Conservation (phyloP, 1,140 invertebrate genomes). For the Sitophilus oryzae region DNA sequence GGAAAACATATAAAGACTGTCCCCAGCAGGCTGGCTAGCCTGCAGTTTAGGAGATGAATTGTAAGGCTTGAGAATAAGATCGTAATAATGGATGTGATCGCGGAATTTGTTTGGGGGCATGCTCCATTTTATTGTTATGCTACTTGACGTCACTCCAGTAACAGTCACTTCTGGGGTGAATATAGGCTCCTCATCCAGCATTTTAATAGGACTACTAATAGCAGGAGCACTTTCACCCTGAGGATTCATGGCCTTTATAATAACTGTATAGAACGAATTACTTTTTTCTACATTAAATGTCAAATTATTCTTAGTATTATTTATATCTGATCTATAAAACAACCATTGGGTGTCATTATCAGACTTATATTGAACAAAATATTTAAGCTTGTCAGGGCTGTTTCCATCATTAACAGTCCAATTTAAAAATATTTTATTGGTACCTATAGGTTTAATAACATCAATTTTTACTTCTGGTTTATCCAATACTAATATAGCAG, state of each 20-base stretch:
- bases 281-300: slow-evolving; percentile 48
- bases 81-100: slow-evolving; percentile 70
- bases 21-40: slow-evolving; percentile 55
- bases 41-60: slow-evolving; percentile 51
- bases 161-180: slow-evolving; percentile 72
- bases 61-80: slow-evolving; percentile 59
- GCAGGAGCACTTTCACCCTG: slow-evolving; percentile 49
- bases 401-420: slow-evolving; percentile 78
- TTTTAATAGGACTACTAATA: slow-evolving; percentile 43
- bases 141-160: slow-evolving; percentile 68
- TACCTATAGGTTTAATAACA: slow-evolving; percentile 68
- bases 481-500: slow-evolving; percentile 59
- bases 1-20: slow-evolving; percentile 68
- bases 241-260: slow-evolving; percentile 50
- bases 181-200: slow-evolving; percentile 60
- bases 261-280: slow-evolving; percentile 45
- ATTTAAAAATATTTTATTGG: slow-evolving; percentile 68
- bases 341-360: slow-evolving; percentile 50
- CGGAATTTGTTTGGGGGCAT: slow-evolving; percentile 57
- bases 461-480: slow-evolving; percentile 66
- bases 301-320: slow-evolving; percentile 48
- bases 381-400: slow-evolving; percentile 56
- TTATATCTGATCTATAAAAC: slow-evolving; percentile 47
- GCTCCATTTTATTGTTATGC: slow-evolving; percentile 73
- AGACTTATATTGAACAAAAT: slow-evolving; percentile 58